Conservation (phyloP, 2,888 invertebrate genomes). For the Stictocephala bisonia region DNA sequence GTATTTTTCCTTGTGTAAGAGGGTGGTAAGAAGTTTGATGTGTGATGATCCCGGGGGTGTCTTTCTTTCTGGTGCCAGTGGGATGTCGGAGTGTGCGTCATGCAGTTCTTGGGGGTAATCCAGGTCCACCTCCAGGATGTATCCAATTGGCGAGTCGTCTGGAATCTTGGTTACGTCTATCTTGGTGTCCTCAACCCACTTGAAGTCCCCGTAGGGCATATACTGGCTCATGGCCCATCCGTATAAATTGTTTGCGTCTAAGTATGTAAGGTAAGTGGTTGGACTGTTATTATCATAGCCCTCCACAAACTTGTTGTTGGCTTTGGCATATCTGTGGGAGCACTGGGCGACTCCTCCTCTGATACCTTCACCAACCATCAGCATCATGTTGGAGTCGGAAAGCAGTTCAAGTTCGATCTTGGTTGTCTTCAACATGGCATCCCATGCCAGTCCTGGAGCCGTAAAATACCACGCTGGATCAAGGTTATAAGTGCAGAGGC, state of each 20-base stretch:
- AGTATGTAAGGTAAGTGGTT: neutral
- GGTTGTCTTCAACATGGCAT: conserved; percentile 41
- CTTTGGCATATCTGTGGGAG: conserved; percentile 20
- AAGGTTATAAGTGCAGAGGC: conserved; percentile 23
- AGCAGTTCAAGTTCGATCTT: conserved; percentile 44
- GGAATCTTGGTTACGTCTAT: too few species aligned
- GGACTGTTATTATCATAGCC: neutral
- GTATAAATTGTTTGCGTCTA: neutral
- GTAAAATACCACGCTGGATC: conserved; percentile 47
- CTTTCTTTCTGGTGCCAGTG: too few species aligned
- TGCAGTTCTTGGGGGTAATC: too few species aligned
- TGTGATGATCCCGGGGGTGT: too few species aligned
- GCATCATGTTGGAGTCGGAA: conserved; percentile 42
- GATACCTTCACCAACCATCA: conserved; percentile 49
- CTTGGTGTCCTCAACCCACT: too few species aligned
- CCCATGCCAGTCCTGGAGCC: conserved; percentile 22
- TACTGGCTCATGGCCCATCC: too few species aligned
- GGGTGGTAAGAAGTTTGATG: too few species aligned
- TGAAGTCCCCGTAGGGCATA: too few species aligned
- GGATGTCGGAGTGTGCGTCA: too few species aligned
- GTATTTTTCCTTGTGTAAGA: too few species aligned
- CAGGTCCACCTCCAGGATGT: too few species aligned
- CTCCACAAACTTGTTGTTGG: conserved; percentile 23
- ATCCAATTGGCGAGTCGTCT: too few species aligned
- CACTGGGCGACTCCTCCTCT: conserved; percentile 42